A percentile compares a stretch with the other conserved stretches of the same genome.
These are phyloP conservation scores for Caenorhabditis sulstoni DNA, from an alignment of 2,888 invertebrate species.

Conservation along the genomic window DNA sequence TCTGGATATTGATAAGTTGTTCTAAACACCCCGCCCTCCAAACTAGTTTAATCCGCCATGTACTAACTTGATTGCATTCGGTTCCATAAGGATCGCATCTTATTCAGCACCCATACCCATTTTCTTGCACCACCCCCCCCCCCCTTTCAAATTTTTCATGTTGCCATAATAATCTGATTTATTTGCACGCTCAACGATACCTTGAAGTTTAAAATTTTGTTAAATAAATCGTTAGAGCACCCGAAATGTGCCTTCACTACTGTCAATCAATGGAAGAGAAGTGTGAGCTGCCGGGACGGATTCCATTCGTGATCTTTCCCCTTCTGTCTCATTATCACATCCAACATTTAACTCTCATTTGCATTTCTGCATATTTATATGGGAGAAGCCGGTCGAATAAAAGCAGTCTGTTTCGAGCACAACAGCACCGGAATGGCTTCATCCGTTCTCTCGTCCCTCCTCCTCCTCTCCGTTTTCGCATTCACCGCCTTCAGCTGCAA, in stretches of 20 bases:
- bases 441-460: neutral
- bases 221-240: conserved; percentile 59
- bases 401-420: too few species aligned
- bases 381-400: too few species aligned
- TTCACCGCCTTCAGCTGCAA: neutral
- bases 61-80: conserved; percentile 47
- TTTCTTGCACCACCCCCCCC: neutral
- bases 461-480: neutral
- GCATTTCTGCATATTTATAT: too few species aligned
- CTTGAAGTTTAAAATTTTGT: conserved; percentile 57
- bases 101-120: conserved; percentile 25
- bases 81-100: conserved; percentile 9
- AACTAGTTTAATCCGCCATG: conserved; percentile 35
- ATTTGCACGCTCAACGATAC: conserved; percentile 61
- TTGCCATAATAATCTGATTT: conserved; percentile 64
- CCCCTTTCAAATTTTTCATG: conserved; percentile 51
- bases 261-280: too few species aligned
- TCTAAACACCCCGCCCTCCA: conserved; percentile 46
- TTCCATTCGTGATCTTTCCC: too few species aligned
- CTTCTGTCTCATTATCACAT: too few species aligned
- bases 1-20: conserved; percentile 50
- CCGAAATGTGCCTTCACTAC: too few species aligned
- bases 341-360: too few species aligned
- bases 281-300: too few species aligned
- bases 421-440: too few species aligned